Base-by-base conservation (phyloP, 2,113 vertebrate genomes). In the Mobula birostris region DNA sequence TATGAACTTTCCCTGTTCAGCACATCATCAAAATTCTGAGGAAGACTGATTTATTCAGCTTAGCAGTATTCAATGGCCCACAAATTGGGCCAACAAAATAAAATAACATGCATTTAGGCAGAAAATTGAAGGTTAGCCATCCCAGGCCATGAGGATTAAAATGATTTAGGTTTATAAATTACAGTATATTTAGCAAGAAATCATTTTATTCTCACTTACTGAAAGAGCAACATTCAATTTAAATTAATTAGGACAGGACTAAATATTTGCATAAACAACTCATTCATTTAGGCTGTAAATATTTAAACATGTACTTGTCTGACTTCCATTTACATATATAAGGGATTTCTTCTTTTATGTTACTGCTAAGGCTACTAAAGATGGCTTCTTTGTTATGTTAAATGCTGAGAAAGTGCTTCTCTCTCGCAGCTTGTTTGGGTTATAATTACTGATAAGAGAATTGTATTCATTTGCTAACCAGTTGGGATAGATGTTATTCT, bases 191-290 rank as follows among this genome's bases (percentile, higher is more conserved):
- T 68, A 48, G 90, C 72, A 74, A 48, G 4, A 40, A 93, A 93
- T 48, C 74, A 93, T 93, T 93, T 93, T 68, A 93, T 70, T 70
- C 68, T 93, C 40, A 93, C 40, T 56, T 56, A 56, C 70, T 48
- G 66, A 93, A 93, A 93, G 29, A 70, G 40, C 32, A 93, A 93
- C 72, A 74, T 93, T 93, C 70, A 93, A 93, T 74, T 40, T 74
- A 29, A 93, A 93, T 76, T 93, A 74, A 93, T 93, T 74, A 74
- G 74, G 74, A 74, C 90, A 93, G 36, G 40, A 74, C 70, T 74
- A 93, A 72, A 93, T 93, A 93, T 72, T 93, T 93, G 70, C 36
- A 11, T 36, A 56, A 74, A 74, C 56, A 76, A 93, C 74, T 76
- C 68, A 93, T 72, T 74, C 32, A 74, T 74, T 74, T 19, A 21